Conservation (phyloP, 2,113 vertebrate genomes). For the Lucifuga dentata region DNA sequence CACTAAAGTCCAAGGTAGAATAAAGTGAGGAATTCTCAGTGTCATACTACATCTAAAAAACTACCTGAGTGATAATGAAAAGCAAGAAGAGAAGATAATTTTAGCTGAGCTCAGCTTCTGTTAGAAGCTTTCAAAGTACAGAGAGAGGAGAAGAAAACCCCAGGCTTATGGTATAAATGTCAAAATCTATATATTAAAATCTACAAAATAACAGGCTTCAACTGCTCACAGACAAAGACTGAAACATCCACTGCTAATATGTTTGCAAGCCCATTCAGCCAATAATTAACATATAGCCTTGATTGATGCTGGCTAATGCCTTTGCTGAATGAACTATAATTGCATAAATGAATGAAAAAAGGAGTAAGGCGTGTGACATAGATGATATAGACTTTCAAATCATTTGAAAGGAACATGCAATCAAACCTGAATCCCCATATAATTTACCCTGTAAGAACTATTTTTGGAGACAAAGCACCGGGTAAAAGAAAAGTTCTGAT, state of each 20-base stretch:
- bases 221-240: background rate
- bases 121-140: constrained; percentile 4
- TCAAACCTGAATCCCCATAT: background rate
- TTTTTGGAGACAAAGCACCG: background rate
- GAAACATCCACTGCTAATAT: background rate
- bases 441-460: background rate
- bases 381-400: background rate
- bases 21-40: too few species aligned
- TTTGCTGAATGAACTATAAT: constrained; percentile 15
- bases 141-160: background rate
- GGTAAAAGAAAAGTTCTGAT: constrained; percentile 5
- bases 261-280: background rate
- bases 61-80: background rate
- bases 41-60: too few species aligned
- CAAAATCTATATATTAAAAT: background rate
- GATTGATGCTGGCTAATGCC: constrained; percentile 1
- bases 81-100: background rate
- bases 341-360: constrained; percentile 26
- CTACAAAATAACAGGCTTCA: background rate
- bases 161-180: background rate
- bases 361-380: too few species aligned
- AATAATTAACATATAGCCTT: constrained; percentile 1
- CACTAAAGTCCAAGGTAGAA: too few species aligned
- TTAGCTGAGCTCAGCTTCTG: background rate
- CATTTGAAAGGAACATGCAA: too few species aligned